These are phyloP conservation scores for Poeciliopsis gracilis DNA, from an alignment of 2,797 vertebrate species.

Conservation along the genomic window DNA sequence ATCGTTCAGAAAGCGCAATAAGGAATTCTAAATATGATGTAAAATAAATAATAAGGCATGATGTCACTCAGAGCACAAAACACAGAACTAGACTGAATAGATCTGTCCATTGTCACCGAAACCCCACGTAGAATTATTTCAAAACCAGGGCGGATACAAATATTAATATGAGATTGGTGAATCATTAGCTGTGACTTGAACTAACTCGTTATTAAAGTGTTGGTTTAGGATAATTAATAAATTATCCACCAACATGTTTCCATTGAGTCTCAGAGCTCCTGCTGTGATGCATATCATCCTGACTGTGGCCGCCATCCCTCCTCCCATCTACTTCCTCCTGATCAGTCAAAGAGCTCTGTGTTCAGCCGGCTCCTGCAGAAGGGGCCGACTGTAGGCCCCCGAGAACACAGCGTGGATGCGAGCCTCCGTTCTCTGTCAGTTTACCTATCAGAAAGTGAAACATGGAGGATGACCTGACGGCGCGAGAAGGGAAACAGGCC, in stretches of 20 bases:
- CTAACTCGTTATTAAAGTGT: background rate
- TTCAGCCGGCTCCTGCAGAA: slow-evolving; percentile 57
- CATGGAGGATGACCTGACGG: slow-evolving; percentile 16
- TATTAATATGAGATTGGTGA: no score
- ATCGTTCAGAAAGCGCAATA: no score
- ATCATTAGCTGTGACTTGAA: background rate
- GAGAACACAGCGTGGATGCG: background rate
- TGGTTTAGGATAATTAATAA: background rate
- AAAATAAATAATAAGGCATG: no score
- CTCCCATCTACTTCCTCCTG: slow-evolving; percentile 53
- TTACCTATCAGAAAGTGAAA: slow-evolving; percentile 21
- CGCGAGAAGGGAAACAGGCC: slow-evolving; percentile 12
- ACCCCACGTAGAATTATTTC: no score
- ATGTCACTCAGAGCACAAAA: no score
- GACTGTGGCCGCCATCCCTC: slow-evolving; percentile 75
- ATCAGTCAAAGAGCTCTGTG: slow-evolving; percentile 60
- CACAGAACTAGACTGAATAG: no score
- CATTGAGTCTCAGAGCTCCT: background rate
- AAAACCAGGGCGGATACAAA: no score
- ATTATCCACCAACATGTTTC: slow-evolving; percentile 1
- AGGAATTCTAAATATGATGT: no score
- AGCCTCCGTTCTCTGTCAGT: slow-evolving; percentile 3
- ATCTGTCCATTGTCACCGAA: no score
- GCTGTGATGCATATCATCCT: slow-evolving; percentile 3
- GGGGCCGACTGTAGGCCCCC: slow-evolving; percentile 22